Percentiles rank a stretch among this genome's conserved stretches.
Conservation (phyloP, 2,888 invertebrate species). For the Tineola bisselliella region DNA sequence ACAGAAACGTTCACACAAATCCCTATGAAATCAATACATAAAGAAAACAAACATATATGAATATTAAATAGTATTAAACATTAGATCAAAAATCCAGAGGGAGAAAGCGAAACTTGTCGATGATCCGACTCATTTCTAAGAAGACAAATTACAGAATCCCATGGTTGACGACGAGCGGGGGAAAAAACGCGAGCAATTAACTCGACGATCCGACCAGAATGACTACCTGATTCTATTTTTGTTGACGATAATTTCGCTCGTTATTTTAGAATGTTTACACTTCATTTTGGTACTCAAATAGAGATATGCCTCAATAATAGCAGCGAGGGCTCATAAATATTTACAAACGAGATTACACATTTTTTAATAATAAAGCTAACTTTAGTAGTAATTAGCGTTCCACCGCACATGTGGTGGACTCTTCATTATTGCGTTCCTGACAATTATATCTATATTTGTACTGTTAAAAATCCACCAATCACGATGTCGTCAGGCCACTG, state of each 20-base stretch:
- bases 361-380: no score
- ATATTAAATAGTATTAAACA: background rate
- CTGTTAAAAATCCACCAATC: no score
- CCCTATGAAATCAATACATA: no score
- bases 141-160: constrained; percentile 66
- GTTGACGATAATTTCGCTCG: constrained; percentile 50
- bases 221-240: constrained; percentile 44
- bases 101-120: constrained; percentile 24
- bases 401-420: no score
- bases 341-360: constrained; percentile 10
- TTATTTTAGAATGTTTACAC: constrained; percentile 50
- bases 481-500: no score
- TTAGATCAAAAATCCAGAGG: background rate
- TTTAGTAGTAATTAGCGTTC: no score
- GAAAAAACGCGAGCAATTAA: constrained; percentile 65
- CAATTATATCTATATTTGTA: no score
- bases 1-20: no score
- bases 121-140: constrained; percentile 67
- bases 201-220: constrained; percentile 44
- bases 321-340: background rate
- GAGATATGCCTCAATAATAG: constrained; percentile 21
- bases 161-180: constrained; percentile 41
- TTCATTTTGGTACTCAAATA: constrained; percentile 30
- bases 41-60: no score
- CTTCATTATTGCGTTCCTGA: no score